Evolutionary conservation across 2,797 vertebrate species (phyloP), one percentile per base, ranked within the genome.

Genomic region (Sebastes melanostomus): DNA sequence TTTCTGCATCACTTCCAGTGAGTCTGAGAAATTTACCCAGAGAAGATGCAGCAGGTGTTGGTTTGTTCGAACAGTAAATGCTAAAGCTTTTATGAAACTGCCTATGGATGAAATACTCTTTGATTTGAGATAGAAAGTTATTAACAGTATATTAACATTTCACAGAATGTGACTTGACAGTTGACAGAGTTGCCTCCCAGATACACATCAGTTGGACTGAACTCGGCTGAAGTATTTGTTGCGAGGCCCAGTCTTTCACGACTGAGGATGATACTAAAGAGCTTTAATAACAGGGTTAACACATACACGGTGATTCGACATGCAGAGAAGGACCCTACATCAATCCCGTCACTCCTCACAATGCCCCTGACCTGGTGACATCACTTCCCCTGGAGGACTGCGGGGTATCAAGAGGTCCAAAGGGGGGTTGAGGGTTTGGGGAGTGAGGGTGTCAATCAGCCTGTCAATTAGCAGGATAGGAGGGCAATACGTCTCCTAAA

Each of bases 331-430:
- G 65, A 73, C 20, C 38, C 32, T 1, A 72, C 85, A 88, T 88
- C 85, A 84, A 86, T 72, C 89, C 72, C 32, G 24, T 90, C 93
- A 90, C 86, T 94, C 90, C 65, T 78, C 89, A 72, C 86, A 72
- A 24, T 14, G 38, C 79, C 85, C 73, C 76, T 73, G 72, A 85
- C 52, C 65, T 11, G 72, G 82, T 88, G 86, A 89, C 89, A 90
- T 89, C 91, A 90, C 85, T 86, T 88, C 84, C 80, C 20, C 27
- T 0, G 1, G 50, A 71, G 81, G 78, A 69, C 63, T 72, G 66
- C n/a, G 6, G 68, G 58, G 69, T 78, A 72, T 84, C 32, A 68
- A 46, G 54, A 66, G 59, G 54, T 63, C 25, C 18, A 34, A 38
- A 38, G 36, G 36, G 36, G 36, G 36, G 36, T 38, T 38, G 36